These are phyloP conservation scores for Cervus canadensis DNA, from an alignment of 2,113 vertebrate genomes.

Conservation along the genomic window DNA sequence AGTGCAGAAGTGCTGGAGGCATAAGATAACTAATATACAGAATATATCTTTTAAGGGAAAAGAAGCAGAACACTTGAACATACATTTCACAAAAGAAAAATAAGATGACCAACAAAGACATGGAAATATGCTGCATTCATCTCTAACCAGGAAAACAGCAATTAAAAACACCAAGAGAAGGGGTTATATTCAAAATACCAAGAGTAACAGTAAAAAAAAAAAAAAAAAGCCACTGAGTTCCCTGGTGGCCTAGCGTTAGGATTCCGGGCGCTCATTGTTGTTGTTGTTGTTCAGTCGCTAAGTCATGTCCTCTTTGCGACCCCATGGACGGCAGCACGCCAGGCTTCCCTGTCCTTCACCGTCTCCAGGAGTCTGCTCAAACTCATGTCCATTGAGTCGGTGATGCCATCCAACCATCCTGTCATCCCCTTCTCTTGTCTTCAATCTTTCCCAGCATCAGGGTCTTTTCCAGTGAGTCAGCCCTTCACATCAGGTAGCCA, in stretches of 20 bases:
- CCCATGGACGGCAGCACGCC: neutral
- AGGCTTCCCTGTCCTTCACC: neutral
- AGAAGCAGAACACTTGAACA: neutral
- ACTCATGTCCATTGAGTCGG: neutral
- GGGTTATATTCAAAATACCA: neutral
- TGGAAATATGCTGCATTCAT: accelerated
- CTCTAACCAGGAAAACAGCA: accelerated
- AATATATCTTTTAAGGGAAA: neutral
- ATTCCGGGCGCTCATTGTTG: accelerated
- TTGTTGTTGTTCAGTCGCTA: neutral
- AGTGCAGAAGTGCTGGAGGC: neutral
- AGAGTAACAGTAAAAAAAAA: neutral
- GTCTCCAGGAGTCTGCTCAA: neutral
- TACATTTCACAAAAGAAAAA: neutral
- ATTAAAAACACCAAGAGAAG: neutral
- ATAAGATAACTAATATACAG: neutral
- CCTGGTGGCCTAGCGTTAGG: neutral
- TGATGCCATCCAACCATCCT: neutral
- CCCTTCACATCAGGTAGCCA: neutral
- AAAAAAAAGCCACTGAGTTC: accelerated
- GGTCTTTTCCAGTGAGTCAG: neutral
- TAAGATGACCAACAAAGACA: neutral
- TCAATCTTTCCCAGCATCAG: neutral
- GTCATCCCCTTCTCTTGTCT: neutral
- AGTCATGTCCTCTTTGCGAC: neutral